Conservation (phyloP, 2,113 vertebrate species). For the Acanthisitta chloris region DNA sequence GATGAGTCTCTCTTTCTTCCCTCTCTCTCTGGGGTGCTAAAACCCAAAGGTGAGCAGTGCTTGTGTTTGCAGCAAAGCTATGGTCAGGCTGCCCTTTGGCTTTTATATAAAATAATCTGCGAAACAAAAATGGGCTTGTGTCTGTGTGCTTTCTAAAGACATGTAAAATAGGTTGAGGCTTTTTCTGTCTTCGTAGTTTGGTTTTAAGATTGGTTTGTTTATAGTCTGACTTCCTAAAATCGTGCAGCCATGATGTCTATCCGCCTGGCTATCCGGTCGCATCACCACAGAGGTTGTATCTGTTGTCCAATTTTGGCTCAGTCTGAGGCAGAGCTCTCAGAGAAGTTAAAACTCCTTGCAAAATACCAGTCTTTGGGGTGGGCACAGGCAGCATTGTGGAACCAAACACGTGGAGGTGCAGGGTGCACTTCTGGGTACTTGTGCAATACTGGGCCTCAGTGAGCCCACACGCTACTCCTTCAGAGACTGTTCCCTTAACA, state of each 20-base stretch:
- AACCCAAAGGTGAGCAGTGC: background rate
- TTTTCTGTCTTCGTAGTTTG: background rate
- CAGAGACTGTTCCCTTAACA: background rate
- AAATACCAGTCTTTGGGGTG: background rate
- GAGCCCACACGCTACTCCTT: background rate
- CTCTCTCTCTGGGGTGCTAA: background rate
- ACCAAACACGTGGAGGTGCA: background rate
- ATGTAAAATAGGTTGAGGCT: background rate
- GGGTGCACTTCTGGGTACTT: background rate
- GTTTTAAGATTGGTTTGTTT: background rate
- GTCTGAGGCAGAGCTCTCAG: background rate
- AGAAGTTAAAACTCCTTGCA: background rate
- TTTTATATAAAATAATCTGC: background rate
- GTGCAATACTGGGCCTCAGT: background rate
- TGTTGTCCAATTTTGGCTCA: background rate
- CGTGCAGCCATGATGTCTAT: rapidly evolving
- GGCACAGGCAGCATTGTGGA: background rate
- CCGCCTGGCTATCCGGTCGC: rapidly evolving
- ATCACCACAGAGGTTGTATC: background rate
- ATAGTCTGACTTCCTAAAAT: background rate
- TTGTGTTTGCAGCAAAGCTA: background rate
- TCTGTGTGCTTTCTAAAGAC: background rate
- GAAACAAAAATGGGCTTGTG: background rate
- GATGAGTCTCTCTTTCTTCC: background rate
- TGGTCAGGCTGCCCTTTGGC: background rate